Evolutionary conservation across 1,140 invertebrate genomes (phyloP).

Genomic region (Elymnias hypermnestra): DNA sequence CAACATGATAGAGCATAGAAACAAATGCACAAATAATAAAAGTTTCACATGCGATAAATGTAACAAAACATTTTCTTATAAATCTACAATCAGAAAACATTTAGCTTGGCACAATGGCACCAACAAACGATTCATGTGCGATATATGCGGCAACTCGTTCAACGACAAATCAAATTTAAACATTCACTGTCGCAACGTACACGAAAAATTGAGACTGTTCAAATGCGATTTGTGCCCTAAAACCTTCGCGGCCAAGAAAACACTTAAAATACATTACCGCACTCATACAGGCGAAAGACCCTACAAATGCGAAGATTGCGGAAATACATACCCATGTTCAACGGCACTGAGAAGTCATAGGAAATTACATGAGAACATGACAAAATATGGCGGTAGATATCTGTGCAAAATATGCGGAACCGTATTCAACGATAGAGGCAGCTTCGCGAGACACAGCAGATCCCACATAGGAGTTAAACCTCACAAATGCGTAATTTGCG

Average conservation of each 20-base stretch:
- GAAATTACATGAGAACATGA: not conserved
- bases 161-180: slow-evolving; percentile 8
- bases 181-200: slow-evolving; percentile 3
- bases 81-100: slow-evolving; percentile 1
- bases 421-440: not conserved
- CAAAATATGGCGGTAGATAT: not conserved
- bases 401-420: not conserved
- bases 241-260: not conserved
- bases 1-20: not conserved
- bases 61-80: slow-evolving; percentile 5
- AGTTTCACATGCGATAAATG: slow-evolving; percentile 7
- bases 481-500: slow-evolving; percentile 90
- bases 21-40: slow-evolving; percentile 1
- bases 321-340: slow-evolving; percentile 33
- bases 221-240: slow-evolving; percentile 10
- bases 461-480: slow-evolving; percentile 81
- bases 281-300: slow-evolving; percentile 85
- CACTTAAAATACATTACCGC: not conserved
- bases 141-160: slow-evolving; percentile 9
- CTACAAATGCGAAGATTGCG: slow-evolving; percentile 72
- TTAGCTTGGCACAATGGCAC: slow-evolving; percentile 2
- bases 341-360: not conserved
- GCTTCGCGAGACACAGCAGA: not conserved
- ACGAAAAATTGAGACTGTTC: slow-evolving; percentile 11
- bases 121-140: slow-evolving; percentile 8